Conservation (phyloP, 2,113 vertebrate species). For the Oncorhynchus mykiss region DNA sequence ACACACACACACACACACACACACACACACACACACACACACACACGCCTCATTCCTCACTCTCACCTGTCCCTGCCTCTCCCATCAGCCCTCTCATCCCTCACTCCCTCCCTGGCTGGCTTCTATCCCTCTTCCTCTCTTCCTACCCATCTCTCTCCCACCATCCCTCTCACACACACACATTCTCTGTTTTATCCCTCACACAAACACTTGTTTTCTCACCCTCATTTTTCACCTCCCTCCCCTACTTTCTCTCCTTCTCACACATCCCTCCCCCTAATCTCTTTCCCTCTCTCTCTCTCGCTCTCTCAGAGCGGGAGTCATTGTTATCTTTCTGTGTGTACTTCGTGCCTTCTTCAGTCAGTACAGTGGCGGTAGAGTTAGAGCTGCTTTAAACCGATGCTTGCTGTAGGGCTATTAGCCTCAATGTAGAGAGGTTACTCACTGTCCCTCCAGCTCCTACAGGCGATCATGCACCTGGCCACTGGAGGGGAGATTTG, state of each 20-base stretch:
- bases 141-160: constrained; percentile 26
- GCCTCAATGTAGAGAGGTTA: no score
- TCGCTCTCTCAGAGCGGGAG: not conserved
- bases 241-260: not conserved
- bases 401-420: no score
- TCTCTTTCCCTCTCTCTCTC: not conserved
- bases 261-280: no score
- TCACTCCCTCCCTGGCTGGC: constrained; percentile 25
- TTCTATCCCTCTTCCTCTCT: constrained; percentile 17
- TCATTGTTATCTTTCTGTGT: no score
- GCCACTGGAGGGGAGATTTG: constrained; percentile 1
- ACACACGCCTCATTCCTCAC: not conserved
- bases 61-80: not conserved
- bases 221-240: constrained; percentile 6
- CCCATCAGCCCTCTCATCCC: not conserved
- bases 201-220: not conserved
- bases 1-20: not conserved
- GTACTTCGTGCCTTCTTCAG: no score
- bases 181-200: constrained; percentile 23
- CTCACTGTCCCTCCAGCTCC: not conserved
- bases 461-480: not conserved
- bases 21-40: not conserved
- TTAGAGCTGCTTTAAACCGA: no score
- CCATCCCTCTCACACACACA: constrained; percentile 11
- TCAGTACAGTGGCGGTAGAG: no score